These are phyloP conservation scores for Theropithecus gelada DNA, from an alignment of 2,113 vertebrate genomes.

Conservation along the genomic window DNA sequence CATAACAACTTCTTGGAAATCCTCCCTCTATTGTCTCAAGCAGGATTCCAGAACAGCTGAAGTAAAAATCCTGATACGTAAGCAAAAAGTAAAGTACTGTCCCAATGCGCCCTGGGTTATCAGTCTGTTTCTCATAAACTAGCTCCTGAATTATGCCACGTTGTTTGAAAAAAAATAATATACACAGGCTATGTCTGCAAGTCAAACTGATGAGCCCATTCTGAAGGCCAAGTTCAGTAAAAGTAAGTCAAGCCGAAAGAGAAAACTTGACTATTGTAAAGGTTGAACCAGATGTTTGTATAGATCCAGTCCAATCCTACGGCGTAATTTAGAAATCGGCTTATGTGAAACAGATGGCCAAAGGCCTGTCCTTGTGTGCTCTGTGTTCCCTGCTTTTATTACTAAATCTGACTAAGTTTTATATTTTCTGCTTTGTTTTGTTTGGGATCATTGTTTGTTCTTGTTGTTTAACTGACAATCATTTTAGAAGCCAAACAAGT, in stretches of 20 bases:
- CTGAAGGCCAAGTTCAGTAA: constrained; percentile 33
- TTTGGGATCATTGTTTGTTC: not conserved
- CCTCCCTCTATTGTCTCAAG: constrained; percentile 56
- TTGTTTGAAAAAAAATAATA: constrained; percentile 1
- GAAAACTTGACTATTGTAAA: constrained; percentile 22
- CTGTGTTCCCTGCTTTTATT: not conserved
- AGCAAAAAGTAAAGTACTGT: constrained; percentile 37
- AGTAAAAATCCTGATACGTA: constrained; percentile 56
- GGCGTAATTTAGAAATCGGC: constrained; percentile 23
- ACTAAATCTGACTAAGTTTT: not conserved
- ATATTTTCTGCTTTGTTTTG: not conserved
- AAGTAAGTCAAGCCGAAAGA: constrained; percentile 44
- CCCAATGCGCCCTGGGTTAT: constrained; percentile 26
- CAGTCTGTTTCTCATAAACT: constrained; percentile 61
- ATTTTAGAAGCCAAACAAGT: not conserved
- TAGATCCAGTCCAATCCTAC: constrained; percentile 11
- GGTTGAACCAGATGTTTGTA: constrained; percentile 52
- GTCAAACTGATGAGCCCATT: constrained; percentile 31
- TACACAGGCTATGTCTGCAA: not conserved
- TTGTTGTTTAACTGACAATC: not conserved
- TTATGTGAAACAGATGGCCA: constrained; percentile 60
- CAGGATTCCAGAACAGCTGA: constrained; percentile 56
- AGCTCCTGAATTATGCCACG: constrained; percentile 45
- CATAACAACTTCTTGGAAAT: constrained; percentile 72
- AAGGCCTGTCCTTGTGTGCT: not conserved